Evolutionary conservation across 2,888 invertebrate genomes (phyloP), one percentile per base, ranked within the genome.

Genomic region (Mesorhabditis sp.): DNA sequence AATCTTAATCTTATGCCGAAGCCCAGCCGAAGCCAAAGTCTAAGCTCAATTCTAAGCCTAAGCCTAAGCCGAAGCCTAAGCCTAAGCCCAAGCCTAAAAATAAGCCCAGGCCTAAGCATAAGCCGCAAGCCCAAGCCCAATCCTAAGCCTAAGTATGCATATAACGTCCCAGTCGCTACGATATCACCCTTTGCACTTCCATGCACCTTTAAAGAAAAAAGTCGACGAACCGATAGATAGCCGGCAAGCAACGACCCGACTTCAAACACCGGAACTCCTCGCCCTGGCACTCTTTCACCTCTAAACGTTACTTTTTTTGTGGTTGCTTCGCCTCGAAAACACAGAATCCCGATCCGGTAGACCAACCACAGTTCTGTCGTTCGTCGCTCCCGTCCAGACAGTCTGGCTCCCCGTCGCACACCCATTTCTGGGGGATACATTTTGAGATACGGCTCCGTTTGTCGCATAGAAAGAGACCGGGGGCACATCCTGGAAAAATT

Each of bases 371-470:
- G 28, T 71, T 70, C 7, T 67, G 41, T 41, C 76, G 73, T 63
- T 80, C 80, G 65, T 81, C 80, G 5, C 73, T 63, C 45, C 71
- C 28, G 64, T 81, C 80, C 4, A 50, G 45, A 68, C 93, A 93
- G 87, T 93, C 92, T 71, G 90, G 88, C 62, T 74, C 67, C 5
- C 89, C 90, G 88, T 92, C 92, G 86, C 92, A 92, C 67, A 91
- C 90, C 92, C 92, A 93, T 73, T 92, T 91, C 43, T 89, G 88
- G 43, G 92, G 92, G 86, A 93, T 91, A 87, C 93, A 93, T 73
- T 90, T 90, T 76, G 90, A 90, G 85, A 90, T 15, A 7, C 13
- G 13, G 15, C 6, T n/a, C 13, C 13, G 6, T 15, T 10, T n/a
- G 63, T 62, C 63, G 28, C 63, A 62, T 15, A 15, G 15, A 15